A percentile compares a stretch with the other conserved stretches of the same genome.
These are phyloP conservation scores for Pseudorasbora parva DNA, from an alignment of 2,113 vertebrate species.

Conservation along the genomic window DNA sequence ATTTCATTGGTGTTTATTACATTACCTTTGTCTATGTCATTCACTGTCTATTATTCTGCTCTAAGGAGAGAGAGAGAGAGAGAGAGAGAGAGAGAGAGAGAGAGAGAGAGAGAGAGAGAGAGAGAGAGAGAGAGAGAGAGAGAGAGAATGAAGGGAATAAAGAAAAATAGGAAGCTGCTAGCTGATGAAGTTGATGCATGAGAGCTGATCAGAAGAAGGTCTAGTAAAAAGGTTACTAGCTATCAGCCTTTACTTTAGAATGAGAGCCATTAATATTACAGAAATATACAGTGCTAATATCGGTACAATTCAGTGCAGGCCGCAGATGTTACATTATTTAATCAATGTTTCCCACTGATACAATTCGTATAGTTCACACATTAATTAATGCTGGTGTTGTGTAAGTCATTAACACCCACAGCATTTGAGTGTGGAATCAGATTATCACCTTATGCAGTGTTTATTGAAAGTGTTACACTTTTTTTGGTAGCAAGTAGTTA, in stretches of 20 bases:
- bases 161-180: neutral
- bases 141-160: neutral
- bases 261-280: neutral
- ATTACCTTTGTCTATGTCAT: neutral
- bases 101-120: neutral
- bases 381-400: constrained; percentile 21
- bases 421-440: constrained; percentile 15
- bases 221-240: neutral
- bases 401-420: constrained; percentile 10
- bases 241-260: neutral
- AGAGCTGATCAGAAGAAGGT: neutral
- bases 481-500: neutral
- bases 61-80: neutral
- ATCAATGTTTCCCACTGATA: constrained; percentile 51
- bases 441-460: neutral
- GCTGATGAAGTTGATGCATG: neutral
- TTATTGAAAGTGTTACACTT: neutral
- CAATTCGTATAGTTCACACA: neutral
- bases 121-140: neutral
- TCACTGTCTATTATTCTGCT: too few relatives aligned
- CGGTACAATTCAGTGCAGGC: neutral
- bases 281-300: neutral
- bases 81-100: neutral
- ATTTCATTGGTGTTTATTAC: neutral
- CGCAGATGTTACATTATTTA: constrained; percentile 18